A percentile compares a stretch with the other conserved stretches of the same genome.
These are phyloP conservation scores for Lysandra coridon DNA, from an alignment of 2,888 invertebrate genomes.

Conservation along the genomic window DNA sequence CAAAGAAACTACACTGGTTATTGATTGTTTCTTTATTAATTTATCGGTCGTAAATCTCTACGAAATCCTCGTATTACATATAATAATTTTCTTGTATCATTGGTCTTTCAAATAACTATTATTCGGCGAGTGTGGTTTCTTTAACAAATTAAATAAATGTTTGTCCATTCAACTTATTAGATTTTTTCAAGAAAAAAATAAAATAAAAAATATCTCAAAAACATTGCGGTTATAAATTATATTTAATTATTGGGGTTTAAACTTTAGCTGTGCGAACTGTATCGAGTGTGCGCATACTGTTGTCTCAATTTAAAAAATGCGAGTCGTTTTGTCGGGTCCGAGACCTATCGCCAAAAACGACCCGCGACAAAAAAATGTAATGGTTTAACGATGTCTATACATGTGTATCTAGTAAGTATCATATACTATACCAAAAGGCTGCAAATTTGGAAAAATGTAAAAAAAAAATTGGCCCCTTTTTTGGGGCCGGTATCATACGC, in stretches of 20 bases:
- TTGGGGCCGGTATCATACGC: slow-evolving; percentile 75
- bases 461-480: slow-evolving; percentile 69
- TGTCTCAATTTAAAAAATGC: slow-evolving; percentile 60
- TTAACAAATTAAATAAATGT: slow-evolving; percentile 47
- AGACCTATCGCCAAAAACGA: slow-evolving; percentile 45
- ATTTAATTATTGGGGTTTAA: slow-evolving; percentile 58
- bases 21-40: neutral
- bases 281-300: slow-evolving; percentile 62
- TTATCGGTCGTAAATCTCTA: neutral
- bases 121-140: slow-evolving; percentile 54
- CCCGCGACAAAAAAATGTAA: slow-evolving; percentile 65
- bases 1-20: neutral
- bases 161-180: slow-evolving; percentile 48
- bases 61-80: too few relatives aligned
- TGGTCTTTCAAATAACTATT: neutral
- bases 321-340: slow-evolving; percentile 24
- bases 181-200: slow-evolving; percentile 48
- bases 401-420: slow-evolving; percentile 75
- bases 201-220: slow-evolving; percentile 53
- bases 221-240: slow-evolving; percentile 60
- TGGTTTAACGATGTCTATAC: slow-evolving; percentile 76
- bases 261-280: slow-evolving; percentile 61
- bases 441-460: slow-evolving; percentile 72
- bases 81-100: neutral
- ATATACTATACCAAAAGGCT: slow-evolving; percentile 77